Conservation (phyloP, 2,888 invertebrate species). For the Orgyia antiqua region DNA sequence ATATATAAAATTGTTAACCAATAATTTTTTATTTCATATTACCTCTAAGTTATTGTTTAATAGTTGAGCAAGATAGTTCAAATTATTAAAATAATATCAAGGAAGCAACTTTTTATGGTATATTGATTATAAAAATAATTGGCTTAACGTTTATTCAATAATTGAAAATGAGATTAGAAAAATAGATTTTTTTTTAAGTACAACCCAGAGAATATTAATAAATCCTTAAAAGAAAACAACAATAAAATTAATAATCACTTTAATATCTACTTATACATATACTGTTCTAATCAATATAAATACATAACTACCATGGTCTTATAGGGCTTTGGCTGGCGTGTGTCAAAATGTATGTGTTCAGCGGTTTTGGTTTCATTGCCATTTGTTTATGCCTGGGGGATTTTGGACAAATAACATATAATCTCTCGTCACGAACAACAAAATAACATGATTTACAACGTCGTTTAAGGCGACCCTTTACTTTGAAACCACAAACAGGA, state of each 20-base stretch:
- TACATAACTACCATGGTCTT: constrained; percentile 54
- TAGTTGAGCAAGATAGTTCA: too few species aligned
- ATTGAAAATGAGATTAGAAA: too few species aligned
- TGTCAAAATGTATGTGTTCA: constrained; percentile 86
- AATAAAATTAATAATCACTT: too few species aligned
- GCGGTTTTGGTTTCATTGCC: constrained; percentile 81
- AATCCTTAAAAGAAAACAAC: too few species aligned
- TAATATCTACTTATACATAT: too few species aligned
- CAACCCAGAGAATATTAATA: too few species aligned
- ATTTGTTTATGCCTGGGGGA: constrained; percentile 90
- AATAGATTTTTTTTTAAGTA: too few species aligned
- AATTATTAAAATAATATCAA: too few species aligned
- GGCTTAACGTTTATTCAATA: too few species aligned
- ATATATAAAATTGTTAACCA: background rate
- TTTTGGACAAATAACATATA: constrained; percentile 86
- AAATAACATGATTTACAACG: constrained; percentile 90
- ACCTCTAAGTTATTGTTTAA: too few species aligned
- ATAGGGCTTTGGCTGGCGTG: constrained; percentile 82
- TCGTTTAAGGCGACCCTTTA: constrained; percentile 81
- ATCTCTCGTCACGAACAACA: constrained; percentile 81
- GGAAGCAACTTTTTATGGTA: too few species aligned
- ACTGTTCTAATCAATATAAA: background rate
- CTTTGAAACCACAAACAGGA: constrained; percentile 77
- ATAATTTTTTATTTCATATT: constrained; percentile 1
- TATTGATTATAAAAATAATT: too few species aligned